Base-by-base conservation (phyloP, 1,140 invertebrate species). In the Limonius californicus region DNA sequence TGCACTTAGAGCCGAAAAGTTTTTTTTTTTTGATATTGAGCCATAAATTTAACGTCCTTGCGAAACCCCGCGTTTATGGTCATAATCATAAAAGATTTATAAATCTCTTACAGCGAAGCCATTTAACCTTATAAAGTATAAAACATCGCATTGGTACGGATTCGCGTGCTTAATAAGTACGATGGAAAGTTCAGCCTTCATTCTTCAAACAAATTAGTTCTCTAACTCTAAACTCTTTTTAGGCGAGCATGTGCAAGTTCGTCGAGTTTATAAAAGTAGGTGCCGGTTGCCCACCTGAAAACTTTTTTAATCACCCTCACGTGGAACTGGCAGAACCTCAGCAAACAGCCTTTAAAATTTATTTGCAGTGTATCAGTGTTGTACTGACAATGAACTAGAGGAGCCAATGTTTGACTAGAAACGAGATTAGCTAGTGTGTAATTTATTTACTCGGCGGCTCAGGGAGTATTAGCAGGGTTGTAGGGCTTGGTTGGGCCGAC, bases 371-470 rank as follows among this genome's bases (percentile, higher is more conserved):
- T 39, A 39, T 39, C 35, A 39, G 35, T 39, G 35, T 18, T 50
- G 45, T 12, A 50, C 14, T 18, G 45, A 50, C 6, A 50, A 50
- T 19, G 4, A 50, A 50, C 1, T 18, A 50, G 53, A 55, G 12
- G 9, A 19, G 20, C 55, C 62, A 67, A 67, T 67, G 60, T 67
- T 64, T 67, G 57, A 55, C 15, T 14, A 64, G 62, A 55, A 43
- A 15, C 27, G 23, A 35, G 63, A 62, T 68, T 68, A 68, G 66
- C 57, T 43, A 60, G 63, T 65, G 59, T 63, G 64, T 65, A 68
- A 68, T 68, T 68, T 68, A 59, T 68, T 68, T 68, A 65, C 61
- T 56, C 45, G 42, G 8, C 19, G 30, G 19, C 45, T 63, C 18
- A 53, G 57, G 50, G 57, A 57, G 57, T 50, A 59, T 55, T 56